These are phyloP conservation scores for Pyrochroa serraticornis DNA, from an alignment of 2,888 invertebrate species.

Conservation along the genomic window DNA sequence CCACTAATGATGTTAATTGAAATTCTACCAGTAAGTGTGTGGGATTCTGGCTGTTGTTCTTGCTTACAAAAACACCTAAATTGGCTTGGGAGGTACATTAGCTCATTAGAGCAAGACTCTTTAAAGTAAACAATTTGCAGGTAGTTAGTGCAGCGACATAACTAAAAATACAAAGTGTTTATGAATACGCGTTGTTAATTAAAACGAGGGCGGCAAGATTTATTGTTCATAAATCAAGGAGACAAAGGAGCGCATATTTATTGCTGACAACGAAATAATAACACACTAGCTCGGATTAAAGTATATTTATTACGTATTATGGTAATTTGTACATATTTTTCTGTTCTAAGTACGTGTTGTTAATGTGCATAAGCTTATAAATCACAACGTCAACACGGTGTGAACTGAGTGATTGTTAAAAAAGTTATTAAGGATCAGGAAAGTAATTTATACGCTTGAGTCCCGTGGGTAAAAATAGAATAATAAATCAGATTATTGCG, in stretches of 20 bases:
- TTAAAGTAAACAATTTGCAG: no score
- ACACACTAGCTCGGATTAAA: conserved; percentile 7
- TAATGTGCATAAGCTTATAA: conserved; percentile 6
- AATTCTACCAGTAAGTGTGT: no score
- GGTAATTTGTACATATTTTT: conserved; percentile 25
- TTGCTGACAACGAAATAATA: conserved; percentile 15
- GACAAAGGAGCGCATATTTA: conserved; percentile 4
- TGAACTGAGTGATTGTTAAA: conserved; percentile 20
- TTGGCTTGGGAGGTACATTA: no score
- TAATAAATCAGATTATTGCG: conserved; percentile 32
- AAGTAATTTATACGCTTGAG: conserved; percentile 18
- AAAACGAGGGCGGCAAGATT: no score
- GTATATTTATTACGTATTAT: conserved; percentile 18
- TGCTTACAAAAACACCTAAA: no score
- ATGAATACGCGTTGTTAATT: no score
- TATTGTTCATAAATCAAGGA: not conserved
- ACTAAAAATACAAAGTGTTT: no score
- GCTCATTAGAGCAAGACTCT: no score
- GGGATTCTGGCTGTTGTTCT: no score
- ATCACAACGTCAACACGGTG: conserved; percentile 12
- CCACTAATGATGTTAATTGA: no score
- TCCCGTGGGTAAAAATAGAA: conserved; percentile 10
- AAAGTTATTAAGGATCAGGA: conserved; percentile 17
- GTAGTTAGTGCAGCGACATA: no score
- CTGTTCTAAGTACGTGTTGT: conserved; percentile 7